Conservation (phyloP, 2,888 invertebrate species). For the Strigamia transsilvanica region DNA sequence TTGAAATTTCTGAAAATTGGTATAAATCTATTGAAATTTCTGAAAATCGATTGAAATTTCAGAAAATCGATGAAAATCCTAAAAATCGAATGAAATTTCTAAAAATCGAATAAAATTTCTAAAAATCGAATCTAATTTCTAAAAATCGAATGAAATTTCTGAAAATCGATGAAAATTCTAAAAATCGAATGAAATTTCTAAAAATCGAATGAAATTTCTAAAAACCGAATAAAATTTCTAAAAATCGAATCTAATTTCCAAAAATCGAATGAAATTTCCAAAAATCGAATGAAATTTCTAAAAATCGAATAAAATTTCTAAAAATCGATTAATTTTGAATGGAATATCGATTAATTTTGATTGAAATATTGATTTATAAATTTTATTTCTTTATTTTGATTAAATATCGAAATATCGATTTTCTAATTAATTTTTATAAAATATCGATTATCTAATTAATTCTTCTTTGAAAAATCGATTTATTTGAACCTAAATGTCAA, state of each 20-base stretch:
- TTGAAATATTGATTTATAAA: background rate
- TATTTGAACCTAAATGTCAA: too few relatives aligned
- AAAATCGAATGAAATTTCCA: background rate
- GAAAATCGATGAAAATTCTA: background rate
- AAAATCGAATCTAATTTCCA: background rate
- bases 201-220: background rate
- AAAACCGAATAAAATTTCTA: background rate
- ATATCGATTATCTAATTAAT: too few relatives aligned
- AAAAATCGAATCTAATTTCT: too few relatives aligned
- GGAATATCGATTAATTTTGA: background rate
- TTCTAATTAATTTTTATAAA: too few relatives aligned
- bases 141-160: background rate
- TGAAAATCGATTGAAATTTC: background rate
- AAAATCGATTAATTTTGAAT: background rate
- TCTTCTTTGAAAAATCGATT: background rate
- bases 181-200: too few relatives aligned
- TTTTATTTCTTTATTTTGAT: conserved; percentile 58
- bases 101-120: background rate
- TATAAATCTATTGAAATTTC: background rate
- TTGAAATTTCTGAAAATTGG: background rate
- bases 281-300: background rate
- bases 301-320: background rate
- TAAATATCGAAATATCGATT: too few relatives aligned
- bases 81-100: background rate
- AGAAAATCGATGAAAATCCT: background rate